These are phyloP conservation scores for Orchesella cincta DNA, from an alignment of 1,140 invertebrate species.

Conservation along the genomic window DNA sequence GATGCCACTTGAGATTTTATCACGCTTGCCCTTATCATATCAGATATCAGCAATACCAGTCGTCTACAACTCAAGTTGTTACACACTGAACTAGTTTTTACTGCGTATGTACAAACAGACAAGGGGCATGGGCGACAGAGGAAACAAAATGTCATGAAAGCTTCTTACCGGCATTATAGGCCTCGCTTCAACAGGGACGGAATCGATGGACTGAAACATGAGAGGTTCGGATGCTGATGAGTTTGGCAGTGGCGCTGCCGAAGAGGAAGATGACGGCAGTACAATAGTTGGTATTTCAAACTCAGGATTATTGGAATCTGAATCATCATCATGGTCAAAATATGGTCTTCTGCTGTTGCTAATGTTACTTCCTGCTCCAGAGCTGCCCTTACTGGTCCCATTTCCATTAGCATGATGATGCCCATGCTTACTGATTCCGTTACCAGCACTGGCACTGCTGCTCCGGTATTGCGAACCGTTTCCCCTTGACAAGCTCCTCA, in stretches of 20 bases:
- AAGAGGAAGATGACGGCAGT: not conserved
- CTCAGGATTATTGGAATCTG: not conserved
- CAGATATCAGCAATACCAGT: no score
- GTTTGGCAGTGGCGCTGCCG: not conserved
- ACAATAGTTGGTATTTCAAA: not conserved
- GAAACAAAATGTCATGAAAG: no score
- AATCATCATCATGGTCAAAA: not conserved
- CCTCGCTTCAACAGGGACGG: slow-evolving; percentile 36
- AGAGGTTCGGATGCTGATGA: slow-evolving; percentile 25
- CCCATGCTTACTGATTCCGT: no score
- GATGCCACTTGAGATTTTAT: no score
- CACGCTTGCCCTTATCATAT: no score
- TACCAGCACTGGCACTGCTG: no score
- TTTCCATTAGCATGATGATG: no score
- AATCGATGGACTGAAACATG: slow-evolving; percentile 38
- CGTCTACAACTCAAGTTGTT: no score
- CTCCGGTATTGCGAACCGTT: no score
- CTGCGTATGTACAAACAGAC: no score
- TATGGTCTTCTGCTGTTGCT: not conserved
- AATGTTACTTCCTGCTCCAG: not conserved
- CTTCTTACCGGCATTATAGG: slow-evolving; percentile 38
- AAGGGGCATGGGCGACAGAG: no score
- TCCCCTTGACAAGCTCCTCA: not conserved
- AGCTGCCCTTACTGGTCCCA: not conserved
- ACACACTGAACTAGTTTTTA: no score